phyloP scores from a whole-genome alignment of 2,113 vertebrate species.

The Sylvicapra grimmia region DNA sequence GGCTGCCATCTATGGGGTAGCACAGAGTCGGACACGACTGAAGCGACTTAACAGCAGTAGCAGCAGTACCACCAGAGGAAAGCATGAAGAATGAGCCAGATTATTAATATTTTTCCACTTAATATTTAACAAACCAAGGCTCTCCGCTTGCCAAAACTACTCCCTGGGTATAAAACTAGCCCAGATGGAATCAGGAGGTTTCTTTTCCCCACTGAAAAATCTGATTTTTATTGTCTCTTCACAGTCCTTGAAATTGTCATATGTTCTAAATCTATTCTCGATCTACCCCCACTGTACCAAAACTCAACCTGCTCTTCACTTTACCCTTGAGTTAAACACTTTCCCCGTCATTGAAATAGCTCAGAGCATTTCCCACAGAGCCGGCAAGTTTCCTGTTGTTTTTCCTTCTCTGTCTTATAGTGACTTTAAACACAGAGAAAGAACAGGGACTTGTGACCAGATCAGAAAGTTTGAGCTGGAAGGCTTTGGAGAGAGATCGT shows the following conservation, averaged over 20 bases:
- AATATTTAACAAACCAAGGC: constrained; percentile 23
- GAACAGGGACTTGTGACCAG: neutral
- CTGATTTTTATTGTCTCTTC: constrained; percentile 15
- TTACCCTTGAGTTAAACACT: neutral
- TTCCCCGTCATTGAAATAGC: neutral
- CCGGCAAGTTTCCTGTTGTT: neutral
- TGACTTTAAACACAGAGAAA: neutral
- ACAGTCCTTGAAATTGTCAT: neutral
- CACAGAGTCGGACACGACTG: no score
- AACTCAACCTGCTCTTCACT: neutral
- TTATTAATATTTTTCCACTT: constrained; percentile 30
- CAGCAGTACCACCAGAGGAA: neutral
- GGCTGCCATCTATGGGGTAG: no score
- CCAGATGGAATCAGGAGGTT: neutral
- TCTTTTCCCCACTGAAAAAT: neutral
- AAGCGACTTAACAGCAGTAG: no score
- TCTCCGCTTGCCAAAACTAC: neutral
- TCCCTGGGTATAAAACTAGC: neutral
- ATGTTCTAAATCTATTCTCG: neutral
- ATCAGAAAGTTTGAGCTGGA: neutral
- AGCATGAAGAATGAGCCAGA: neutral
- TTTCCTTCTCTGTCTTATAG: neutral
- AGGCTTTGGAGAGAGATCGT: neutral
- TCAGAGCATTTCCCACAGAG: neutral
- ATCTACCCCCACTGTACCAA: neutral